A percentile compares a stretch with the other conserved stretches of the same genome.
These are phyloP conservation scores for Notamacropus eugenii DNA, from an alignment of 2,797 vertebrate genomes.

Conservation along the genomic window DNA sequence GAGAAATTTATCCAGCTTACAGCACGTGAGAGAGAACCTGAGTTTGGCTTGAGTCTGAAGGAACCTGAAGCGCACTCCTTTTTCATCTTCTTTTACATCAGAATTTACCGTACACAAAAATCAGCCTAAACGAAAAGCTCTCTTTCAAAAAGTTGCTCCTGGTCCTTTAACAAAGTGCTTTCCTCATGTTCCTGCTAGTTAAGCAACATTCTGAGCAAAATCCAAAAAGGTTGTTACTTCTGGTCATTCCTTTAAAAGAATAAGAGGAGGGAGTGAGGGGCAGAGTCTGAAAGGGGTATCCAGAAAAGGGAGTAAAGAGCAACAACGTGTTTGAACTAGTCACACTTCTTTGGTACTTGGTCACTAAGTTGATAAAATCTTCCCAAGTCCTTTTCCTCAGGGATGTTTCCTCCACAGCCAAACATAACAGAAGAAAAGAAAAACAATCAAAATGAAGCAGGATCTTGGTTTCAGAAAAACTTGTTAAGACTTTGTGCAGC, in stretches of 20 bases:
- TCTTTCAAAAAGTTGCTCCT: constrained; percentile 50
- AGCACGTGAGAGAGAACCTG: constrained; percentile 90
- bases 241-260: constrained; percentile 50
- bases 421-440: constrained; percentile 77
- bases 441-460: constrained; percentile 73
- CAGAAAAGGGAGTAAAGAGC: not conserved
- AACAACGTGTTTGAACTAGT: constrained; percentile 51
- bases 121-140: constrained; percentile 60
- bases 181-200: constrained; percentile 24
- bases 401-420: constrained; percentile 54
- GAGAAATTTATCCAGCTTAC: constrained; percentile 96
- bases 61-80: constrained; percentile 90
- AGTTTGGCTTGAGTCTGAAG: constrained; percentile 89
- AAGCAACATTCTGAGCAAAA: constrained; percentile 56
- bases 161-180: constrained; percentile 4
- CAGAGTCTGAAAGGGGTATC: not conserved
- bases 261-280: constrained; percentile 19
- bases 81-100: constrained; percentile 89
- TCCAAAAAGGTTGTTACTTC: constrained; percentile 67
- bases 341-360: constrained; percentile 62
- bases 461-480: constrained; percentile 78
- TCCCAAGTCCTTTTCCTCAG: constrained; percentile 63
- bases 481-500: constrained; percentile 68
- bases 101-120: constrained; percentile 62
- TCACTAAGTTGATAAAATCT: constrained; percentile 71